Base-by-base conservation (phyloP, 2,888 invertebrate species). In the Lottia gigantea region DNA sequence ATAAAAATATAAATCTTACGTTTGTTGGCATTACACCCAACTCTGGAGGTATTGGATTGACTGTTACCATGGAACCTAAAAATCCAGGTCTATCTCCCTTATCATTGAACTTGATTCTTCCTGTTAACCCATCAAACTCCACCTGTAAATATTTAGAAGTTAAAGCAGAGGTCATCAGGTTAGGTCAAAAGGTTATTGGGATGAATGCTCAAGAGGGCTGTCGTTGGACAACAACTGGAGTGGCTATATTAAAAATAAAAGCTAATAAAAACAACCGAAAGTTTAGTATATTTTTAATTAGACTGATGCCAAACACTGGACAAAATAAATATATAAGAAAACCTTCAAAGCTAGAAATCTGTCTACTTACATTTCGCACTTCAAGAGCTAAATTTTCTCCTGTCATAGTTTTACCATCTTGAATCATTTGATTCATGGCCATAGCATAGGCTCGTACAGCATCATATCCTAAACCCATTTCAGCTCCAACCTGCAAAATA, bases 391-490 rank as follows among this genome's bases (percentile, higher is more conserved):
- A 64, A 26, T 62, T 40, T 47, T 71, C 67, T 26, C 77, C 77
- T 49, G 72, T 77, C 11, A 79, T 72, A 0, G 80, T 80, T 26
- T 64, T 31, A 2, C 67, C 26, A 14, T 68, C 47, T 4, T 66
- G 46, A 16, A 79, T 70, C 12, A 80, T 46, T 12, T 23, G 40
- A 16, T 74, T 63, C 23, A 80, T 26, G 15, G 78, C 78, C 47
- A 47, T 63, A 23, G 74, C 75, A 65, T 69, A 73, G 11, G 74
- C 23, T 61, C 73, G 66, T 16, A 74, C 68, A 25, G 76, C 79
- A 77, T 80, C 80, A 74, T 80, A 80, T 15, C 75, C 79, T n/a
- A 78, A 45, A 46, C 72, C 76, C 73, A 74, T 78, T 16, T 71
- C 71, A 46, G 77, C 75, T 40, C 75, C 75, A 46, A 73, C 70